phyloP scores from a whole-genome alignment of 2,113 vertebrate genomes.

The Odocoileus hemionus region DNA sequence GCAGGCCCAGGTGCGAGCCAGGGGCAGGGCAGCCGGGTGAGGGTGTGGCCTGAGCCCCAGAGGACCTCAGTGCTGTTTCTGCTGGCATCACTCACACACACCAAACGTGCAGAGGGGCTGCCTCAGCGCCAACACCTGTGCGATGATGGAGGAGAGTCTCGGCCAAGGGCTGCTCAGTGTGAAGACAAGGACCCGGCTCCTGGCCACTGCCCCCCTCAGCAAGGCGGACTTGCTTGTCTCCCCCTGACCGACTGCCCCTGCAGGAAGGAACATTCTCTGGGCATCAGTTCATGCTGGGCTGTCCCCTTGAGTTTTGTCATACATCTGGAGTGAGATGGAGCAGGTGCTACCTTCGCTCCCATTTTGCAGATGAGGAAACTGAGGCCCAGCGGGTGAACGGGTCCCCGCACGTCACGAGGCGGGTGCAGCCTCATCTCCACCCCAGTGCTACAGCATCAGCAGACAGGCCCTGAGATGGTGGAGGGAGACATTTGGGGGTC shows the following conservation, averaged over 20 bases:
- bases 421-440: rapidly evolving
- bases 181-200: neutral
- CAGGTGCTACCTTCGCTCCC: rapidly evolving
- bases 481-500: rapidly evolving
- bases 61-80: neutral
- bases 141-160: rapidly evolving
- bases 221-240: neutral
- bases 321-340: rapidly evolving
- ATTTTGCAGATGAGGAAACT: neutral
- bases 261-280: rapidly evolving
- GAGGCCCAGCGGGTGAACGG: neutral
- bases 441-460: rapidly evolving
- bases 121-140: neutral
- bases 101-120: neutral
- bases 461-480: neutral
- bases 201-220: rapidly evolving
- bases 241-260: neutral
- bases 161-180: neutral
- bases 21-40: neutral
- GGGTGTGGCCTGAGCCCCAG: neutral
- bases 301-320: neutral
- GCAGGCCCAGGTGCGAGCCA: neutral
- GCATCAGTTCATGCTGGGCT: neutral
- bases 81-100: rapidly evolving
- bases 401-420: rapidly evolving